Percentiles rank a stretch among this genome's conserved stretches.
Evolutionary conservation across 2,113 vertebrate species (phyloP).

Genomic region (Apus apus): DNA sequence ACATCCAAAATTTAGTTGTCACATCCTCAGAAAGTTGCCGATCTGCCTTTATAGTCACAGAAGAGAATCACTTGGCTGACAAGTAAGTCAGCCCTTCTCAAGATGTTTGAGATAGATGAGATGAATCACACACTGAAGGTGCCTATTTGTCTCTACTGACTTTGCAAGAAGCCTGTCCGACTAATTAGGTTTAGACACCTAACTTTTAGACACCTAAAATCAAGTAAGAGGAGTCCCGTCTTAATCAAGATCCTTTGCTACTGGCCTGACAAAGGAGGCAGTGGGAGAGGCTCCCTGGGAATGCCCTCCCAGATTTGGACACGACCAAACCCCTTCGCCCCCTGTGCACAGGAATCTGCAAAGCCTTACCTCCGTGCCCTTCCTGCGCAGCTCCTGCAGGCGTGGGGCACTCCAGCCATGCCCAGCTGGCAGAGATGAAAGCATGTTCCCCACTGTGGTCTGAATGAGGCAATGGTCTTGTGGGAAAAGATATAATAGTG

Average conservation of each 20-base stretch:
- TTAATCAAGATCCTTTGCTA: fast-evolving
- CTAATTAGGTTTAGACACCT: slow-evolving; percentile 28
- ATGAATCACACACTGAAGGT: slow-evolving; percentile 27
- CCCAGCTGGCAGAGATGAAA: slow-evolving; percentile 36
- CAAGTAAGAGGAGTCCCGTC: not conserved
- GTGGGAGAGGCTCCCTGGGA: not conserved
- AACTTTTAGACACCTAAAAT: slow-evolving; percentile 21
- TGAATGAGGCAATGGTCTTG: slow-evolving; percentile 35
- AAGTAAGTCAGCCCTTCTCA: slow-evolving; percentile 44
- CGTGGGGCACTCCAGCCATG: not conserved
- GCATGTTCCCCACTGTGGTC: not conserved
- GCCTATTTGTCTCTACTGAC: slow-evolving; percentile 47
- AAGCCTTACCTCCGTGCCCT: not conserved
- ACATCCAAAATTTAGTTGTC: not conserved
- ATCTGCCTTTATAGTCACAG: not conserved
- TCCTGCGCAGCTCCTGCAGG: not conserved
- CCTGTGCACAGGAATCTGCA: not conserved
- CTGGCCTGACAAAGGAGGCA: not conserved
- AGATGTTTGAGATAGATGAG: slow-evolving; percentile 48
- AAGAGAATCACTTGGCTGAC: not conserved
- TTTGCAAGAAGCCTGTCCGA: not conserved
- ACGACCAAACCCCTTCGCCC: not conserved
- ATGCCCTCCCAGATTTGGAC: not conserved
- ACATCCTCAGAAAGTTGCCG: not conserved
- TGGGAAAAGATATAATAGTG: slow-evolving; percentile 12